Evolutionary conservation across 2,113 vertebrate species (phyloP), one percentile per base, ranked within the genome.

Genomic region (Equus quagga): DNA sequence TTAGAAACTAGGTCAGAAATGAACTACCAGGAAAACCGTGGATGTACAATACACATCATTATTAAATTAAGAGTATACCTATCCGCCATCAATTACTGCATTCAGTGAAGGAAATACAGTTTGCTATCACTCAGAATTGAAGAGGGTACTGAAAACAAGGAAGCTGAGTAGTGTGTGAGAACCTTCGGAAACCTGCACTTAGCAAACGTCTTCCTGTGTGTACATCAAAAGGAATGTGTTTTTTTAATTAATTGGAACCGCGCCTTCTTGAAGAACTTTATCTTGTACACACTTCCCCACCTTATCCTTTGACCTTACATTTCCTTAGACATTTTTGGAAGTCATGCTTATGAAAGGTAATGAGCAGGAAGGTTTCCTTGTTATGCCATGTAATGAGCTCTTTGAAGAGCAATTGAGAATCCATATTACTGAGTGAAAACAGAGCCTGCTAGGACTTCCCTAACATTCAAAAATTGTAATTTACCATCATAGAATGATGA

Each of bases 1-100:
- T 82, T 89, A 85, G 87, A 97, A 97, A 84, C 49, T 58, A 92
- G 46, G 28, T 93, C 86, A 95, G 69, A 86, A 92, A 73, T 87
- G 15, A 94, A 87, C 60, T 46, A 79, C 56, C 36, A 58, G 73
- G 62, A 91, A 49, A 31, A 86, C 23, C 15, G 4, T 49, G 33
- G 58, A 14, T 83, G 8, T 58, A 54, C 18, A 51, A 64, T 67
- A 64, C 41, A 70, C 28, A 75, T 36, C n/a, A 80, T 41, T 86
- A 73, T 58, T 92, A 81, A 85, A 78, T 23, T 19, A 72, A 4
- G 10, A 80, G 11, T 75, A 46, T 79, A 84, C 19, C 10, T 60
- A 69, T 28, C 23, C 31, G 44, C 18, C 18, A 67, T 19, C 31
- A 12, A 41, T 44, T 92, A 31, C 14, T 84, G 46, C 31, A 65